A percentile compares a stretch with the other conserved stretches of the same genome.
phyloP scores from a whole-genome alignment of 2,797 vertebrate species.

The Manis pentadactyla region DNA sequence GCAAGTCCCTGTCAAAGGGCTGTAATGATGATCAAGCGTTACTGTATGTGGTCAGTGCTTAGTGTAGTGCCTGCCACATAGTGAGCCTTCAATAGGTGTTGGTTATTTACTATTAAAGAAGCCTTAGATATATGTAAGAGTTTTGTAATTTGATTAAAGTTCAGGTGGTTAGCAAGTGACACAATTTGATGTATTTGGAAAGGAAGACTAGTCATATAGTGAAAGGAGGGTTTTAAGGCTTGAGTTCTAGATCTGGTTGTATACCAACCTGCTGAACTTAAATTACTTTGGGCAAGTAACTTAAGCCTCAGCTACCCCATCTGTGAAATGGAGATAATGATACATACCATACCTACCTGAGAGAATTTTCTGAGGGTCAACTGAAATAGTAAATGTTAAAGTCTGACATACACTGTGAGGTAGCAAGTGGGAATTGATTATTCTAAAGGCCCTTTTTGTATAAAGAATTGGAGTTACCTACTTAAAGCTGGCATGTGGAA shows the following conservation, averaged over 20 bases:
- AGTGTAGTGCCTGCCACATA: background rate
- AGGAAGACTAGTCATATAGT: background rate
- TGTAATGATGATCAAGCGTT: background rate
- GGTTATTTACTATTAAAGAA: background rate
- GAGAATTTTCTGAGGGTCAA: background rate
- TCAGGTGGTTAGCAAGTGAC: background rate
- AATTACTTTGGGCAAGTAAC: background rate
- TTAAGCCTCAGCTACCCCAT: background rate
- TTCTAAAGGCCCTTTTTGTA: background rate
- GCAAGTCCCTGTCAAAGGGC: background rate
- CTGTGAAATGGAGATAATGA: background rate
- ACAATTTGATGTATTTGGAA: background rate
- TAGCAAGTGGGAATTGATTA: background rate
- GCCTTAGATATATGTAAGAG: background rate
- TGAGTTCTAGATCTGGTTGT: background rate
- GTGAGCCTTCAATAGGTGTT: background rate
- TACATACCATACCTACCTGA: background rate
- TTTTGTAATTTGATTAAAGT: background rate
- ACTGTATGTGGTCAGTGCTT: background rate
- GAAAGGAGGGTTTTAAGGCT: background rate
- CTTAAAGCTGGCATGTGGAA: background rate
- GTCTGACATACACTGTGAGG: background rate
- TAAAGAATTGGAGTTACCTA: background rate
- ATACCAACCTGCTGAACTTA: background rate
- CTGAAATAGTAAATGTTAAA: background rate